Percentiles rank a stretch among this genome's conserved stretches.
These are phyloP conservation scores for Pseudanteris insignis DNA, from an alignment of 2,888 invertebrate species.

Conservation along the genomic window DNA sequence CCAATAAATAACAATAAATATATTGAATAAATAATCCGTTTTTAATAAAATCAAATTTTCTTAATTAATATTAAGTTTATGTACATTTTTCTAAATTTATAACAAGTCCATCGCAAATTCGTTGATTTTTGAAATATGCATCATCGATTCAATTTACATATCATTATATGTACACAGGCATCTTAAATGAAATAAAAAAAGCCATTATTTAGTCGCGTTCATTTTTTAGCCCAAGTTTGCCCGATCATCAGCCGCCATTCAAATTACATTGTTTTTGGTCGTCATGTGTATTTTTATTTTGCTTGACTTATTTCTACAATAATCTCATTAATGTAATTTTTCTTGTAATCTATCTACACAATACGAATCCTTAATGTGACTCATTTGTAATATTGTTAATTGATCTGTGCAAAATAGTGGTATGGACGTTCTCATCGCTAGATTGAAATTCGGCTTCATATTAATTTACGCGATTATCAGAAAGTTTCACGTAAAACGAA, in stretches of 20 bases:
- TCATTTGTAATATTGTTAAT: conserved; percentile 15
- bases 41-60: background rate
- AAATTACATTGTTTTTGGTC: conserved; percentile 14
- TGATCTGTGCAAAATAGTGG: conserved; percentile 15
- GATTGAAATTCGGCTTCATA: conserved; percentile 19
- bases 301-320: conserved; percentile 13
- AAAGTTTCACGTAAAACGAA: conserved; percentile 10
- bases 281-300: conserved; percentile 10
- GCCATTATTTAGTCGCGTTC: background rate
- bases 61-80: conserved; percentile 4
- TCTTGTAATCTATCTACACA: conserved; percentile 28
- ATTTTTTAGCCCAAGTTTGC: conserved; percentile 17
- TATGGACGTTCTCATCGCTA: conserved; percentile 18
- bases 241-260: conserved; percentile 7
- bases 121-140: conserved; percentile 10
- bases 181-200: conserved; percentile 1
- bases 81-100: conserved; percentile 9
- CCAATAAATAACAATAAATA: conserved; percentile 42
- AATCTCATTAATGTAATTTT: conserved; percentile 16
- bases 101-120: background rate
- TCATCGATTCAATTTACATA: conserved; percentile 11
- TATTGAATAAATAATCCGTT: conserved; percentile 39
- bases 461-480: conserved; percentile 1
- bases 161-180: conserved; percentile 7
- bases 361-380: conserved; percentile 19